Conservation (phyloP, 2,113 vertebrate genomes). For the Psilopsiagon aurifrons region DNA sequence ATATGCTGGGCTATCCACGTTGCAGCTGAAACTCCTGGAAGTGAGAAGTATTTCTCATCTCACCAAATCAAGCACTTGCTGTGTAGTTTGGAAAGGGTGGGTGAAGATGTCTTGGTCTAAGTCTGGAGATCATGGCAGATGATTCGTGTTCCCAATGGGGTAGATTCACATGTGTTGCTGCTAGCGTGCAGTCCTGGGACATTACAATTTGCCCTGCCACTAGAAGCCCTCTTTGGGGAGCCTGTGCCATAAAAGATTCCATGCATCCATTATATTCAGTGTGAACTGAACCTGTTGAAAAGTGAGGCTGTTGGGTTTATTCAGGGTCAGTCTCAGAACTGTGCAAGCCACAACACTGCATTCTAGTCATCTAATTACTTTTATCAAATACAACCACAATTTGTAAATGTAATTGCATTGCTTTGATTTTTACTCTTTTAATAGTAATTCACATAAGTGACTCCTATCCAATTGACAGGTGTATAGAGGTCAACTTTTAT, state of each 20-base stretch:
- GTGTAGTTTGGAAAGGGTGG: neutral
- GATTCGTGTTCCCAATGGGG: accelerated
- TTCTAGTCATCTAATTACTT: neutral
- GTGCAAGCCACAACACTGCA: neutral
- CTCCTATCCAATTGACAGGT: neutral
- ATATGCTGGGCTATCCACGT: neutral
- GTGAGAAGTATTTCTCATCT: neutral
- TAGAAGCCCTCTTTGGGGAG: neutral
- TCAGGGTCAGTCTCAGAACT: neutral
- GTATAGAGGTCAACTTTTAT: neutral
- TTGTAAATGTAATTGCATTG: neutral
- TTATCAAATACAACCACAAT: neutral
- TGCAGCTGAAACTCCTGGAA: neutral
- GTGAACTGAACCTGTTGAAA: neutral
- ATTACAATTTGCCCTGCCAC: neutral
- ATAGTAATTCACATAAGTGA: slow-evolving; percentile 1
- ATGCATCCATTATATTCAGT: neutral
- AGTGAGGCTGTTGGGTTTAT: neutral
- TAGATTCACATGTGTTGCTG: neutral
- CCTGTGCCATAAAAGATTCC: neutral
- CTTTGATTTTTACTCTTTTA: slow-evolving; percentile 8
- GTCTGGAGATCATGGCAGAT: neutral
- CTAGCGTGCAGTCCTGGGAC: neutral
- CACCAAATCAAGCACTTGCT: neutral
- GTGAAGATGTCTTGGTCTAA: neutral